Base-by-base conservation (phyloP, 2,888 invertebrate species). In the Octodonta nipae region DNA sequence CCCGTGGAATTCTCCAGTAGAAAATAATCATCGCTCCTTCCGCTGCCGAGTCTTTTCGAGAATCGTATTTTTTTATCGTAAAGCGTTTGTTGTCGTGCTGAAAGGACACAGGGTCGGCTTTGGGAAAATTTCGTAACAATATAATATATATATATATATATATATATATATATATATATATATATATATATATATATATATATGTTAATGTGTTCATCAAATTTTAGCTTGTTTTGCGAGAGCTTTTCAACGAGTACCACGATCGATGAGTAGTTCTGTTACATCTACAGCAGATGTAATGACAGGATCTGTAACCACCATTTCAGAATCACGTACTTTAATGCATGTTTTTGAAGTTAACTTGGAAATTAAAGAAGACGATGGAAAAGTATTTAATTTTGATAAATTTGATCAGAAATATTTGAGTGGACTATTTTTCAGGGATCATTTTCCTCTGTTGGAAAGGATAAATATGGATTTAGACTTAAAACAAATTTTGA, bases 281-380 rank as follows among this genome's bases (percentile, higher is more conserved):
- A 71, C 75, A 1, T 77, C 76, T 5, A 50, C 52, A 3, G 51
- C 52, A 3, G 60, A 61, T 34, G 55, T 58, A 51, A 58, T 60
- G 58, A 52, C 54, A 7, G 69, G 70, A 2, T 78, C 78, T 0
- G 70, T 77, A 50, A 75, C 74, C 1, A 75, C 77, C 2, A 58
- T 73, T 5, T 67, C 66, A 31, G 77, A 76, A 5, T 67, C 67
- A 8, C 68, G 76, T n/a, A 67, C 64, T 28, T 58, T 74, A 6
- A 77, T 84, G 56, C 87, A 86, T 55, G 79, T 86, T 32, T 84
- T 93, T 49, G 87, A 91, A 57, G 88, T 92, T 30, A 81, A 81
- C 32, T 67, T 96, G 43, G 95, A 96, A 60, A 86, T 96, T 41
- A 86, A 86, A 55, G 92, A 92, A 63, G 86, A 86, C 28, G 88